Conservation (phyloP, 2,888 invertebrate genomes). For the Andrena haemorrhoa region DNA sequence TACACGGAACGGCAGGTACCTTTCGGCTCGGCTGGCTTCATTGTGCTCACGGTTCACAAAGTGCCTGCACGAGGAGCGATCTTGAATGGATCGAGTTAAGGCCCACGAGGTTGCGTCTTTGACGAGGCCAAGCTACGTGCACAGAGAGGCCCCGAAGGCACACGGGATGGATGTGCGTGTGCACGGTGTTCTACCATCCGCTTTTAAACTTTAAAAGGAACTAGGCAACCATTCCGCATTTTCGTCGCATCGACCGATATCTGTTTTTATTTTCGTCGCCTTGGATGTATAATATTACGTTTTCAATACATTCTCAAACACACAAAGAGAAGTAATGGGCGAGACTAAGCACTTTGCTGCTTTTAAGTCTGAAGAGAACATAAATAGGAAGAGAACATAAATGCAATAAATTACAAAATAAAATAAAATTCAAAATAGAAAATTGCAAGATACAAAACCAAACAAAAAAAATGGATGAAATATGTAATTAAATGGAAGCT, state of each 20-base stretch:
- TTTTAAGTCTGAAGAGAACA: no score
- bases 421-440: no score
- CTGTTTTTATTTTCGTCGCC: conserved; percentile 47
- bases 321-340: no score
- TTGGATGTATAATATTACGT: background rate
- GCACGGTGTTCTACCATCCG: conserved; percentile 41
- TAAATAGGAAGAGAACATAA: no score
- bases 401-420: no score
- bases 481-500: background rate
- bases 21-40: conserved; percentile 75
- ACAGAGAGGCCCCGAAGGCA: conserved; percentile 52
- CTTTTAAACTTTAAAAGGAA: conserved; percentile 75
- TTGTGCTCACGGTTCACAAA: conserved; percentile 76
- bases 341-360: no score
- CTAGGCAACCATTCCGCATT: conserved; percentile 63
- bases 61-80: conserved; percentile 75
- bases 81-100: conserved; percentile 73
- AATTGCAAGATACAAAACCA: background rate
- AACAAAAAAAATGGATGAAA: background rate
- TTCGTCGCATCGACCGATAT: conserved; percentile 49
- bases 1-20: conserved; percentile 78
- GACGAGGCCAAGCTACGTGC: conserved; percentile 52
- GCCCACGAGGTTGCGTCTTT: conserved; percentile 79
- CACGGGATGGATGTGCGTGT: conserved; percentile 33
- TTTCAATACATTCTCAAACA: no score